phyloP scores from a whole-genome alignment of 1,140 invertebrate genomes.

The Steinernema feltiae region DNA sequence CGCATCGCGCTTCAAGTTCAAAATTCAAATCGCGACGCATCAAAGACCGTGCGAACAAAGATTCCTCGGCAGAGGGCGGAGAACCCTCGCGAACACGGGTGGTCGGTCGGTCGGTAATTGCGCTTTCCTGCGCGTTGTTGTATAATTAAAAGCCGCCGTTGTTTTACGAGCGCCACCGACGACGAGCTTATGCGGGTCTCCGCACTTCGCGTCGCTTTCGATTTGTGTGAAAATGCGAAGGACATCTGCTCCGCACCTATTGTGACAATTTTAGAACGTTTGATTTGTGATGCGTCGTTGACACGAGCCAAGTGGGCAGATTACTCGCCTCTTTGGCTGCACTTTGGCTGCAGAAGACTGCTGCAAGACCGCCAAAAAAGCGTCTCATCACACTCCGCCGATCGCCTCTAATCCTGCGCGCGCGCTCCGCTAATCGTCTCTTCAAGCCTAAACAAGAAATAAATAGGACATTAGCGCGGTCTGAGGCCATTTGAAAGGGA shows the following conservation, averaged over 20 bases:
- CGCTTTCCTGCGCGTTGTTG: not conserved
- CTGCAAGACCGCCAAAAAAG: too few species aligned
- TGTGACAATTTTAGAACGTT: not conserved
- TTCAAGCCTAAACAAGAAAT: not conserved
- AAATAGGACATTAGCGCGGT: not conserved
- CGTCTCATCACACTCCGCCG: too few species aligned
- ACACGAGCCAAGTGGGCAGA: too few species aligned
- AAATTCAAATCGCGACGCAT: not conserved
- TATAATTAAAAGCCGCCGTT: not conserved
- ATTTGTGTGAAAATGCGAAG: not conserved
- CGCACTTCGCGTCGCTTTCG: not conserved
- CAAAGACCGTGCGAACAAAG: not conserved
- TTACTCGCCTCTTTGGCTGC: too few species aligned
- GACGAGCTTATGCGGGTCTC: not conserved
- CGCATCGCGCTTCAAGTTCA: not conserved
- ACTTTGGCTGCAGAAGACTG: too few species aligned
- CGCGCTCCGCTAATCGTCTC: constrained; percentile 5
- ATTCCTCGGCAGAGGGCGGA: not conserved
- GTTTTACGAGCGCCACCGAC: not conserved
- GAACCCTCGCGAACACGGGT: too few species aligned
- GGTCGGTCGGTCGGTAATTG: not conserved
- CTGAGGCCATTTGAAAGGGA: constrained; percentile 3
- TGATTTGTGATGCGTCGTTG: not conserved
- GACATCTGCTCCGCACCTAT: not conserved
- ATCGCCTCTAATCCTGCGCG: not conserved